Conservation (phyloP, 2,888 invertebrate genomes). For the Clunio marinus region DNA sequence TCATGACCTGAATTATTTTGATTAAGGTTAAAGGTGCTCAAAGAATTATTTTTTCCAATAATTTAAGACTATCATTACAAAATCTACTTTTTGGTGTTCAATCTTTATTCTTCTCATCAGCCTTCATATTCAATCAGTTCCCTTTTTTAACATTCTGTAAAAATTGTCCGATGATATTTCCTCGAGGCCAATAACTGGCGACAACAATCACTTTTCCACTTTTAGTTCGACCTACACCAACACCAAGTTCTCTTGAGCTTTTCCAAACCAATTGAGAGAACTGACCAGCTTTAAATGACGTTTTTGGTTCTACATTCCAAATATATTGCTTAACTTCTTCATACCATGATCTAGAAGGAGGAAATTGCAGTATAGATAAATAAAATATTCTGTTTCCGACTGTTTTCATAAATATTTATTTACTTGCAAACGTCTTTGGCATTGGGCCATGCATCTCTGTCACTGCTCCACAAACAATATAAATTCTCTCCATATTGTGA, state of each 20-base stretch:
- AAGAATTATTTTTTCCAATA: not conserved
- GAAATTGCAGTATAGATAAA: no score
- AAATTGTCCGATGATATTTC: slow-evolving; percentile 44
- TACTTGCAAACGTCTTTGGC: slow-evolving; percentile 56
- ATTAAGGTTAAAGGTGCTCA: slow-evolving; percentile 1
- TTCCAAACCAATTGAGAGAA: slow-evolving; percentile 73
- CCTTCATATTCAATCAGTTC: slow-evolving; percentile 39
- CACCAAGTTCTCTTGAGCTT: slow-evolving; percentile 63
- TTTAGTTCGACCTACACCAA: slow-evolving; percentile 66
- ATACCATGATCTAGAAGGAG: slow-evolving; percentile 53
- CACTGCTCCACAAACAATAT: slow-evolving; percentile 56
- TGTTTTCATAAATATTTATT: no score
- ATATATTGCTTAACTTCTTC: slow-evolving; percentile 55
- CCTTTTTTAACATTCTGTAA: slow-evolving; percentile 43
- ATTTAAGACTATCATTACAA: not conserved
- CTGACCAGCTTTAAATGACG: slow-evolving; percentile 58
- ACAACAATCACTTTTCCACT: slow-evolving; percentile 79
- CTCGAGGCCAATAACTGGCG: slow-evolving; percentile 43
- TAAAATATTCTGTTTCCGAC: no score
- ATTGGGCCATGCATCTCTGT: slow-evolving; percentile 53
- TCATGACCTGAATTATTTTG: not conserved
- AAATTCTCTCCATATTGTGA: slow-evolving; percentile 62
- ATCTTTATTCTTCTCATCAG: not conserved
- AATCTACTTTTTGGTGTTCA: slow-evolving; percentile 8
- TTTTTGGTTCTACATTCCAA: slow-evolving; percentile 51